A percentile compares a stretch with the other conserved stretches of the same genome.
phyloP scores from a whole-genome alignment of 2,888 invertebrate species.

The Melanostoma scalare region DNA sequence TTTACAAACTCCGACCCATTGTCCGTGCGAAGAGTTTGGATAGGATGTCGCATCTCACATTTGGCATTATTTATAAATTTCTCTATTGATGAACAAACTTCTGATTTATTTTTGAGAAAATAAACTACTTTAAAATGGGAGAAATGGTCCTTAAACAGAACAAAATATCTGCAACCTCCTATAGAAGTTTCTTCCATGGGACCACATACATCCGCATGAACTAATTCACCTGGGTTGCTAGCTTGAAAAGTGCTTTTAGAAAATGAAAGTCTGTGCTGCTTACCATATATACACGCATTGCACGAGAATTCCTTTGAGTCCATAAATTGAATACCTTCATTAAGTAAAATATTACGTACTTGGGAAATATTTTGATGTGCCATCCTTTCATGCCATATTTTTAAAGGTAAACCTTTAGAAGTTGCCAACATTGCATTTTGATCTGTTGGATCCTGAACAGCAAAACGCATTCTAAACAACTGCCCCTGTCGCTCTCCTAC shows the following conservation, averaged over 20 bases:
- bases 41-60: conserved; percentile 29
- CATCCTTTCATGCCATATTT: not conserved
- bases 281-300: conserved; percentile 11
- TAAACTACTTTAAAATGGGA: conserved; percentile 35
- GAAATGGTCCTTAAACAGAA: conserved; percentile 54
- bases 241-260: conserved; percentile 12
- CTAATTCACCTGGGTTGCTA: not conserved
- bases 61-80: not conserved
- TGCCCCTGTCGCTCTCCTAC: too few relatives aligned
- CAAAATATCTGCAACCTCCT: conserved; percentile 16
- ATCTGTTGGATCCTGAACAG: too few relatives aligned
- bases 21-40: conserved; percentile 22
- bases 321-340: not conserved
- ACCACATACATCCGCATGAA: not conserved
- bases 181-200: not conserved
- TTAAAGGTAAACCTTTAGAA: not conserved
- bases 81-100: conserved; percentile 12
- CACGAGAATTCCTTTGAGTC: conserved; percentile 19
- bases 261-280: conserved; percentile 8
- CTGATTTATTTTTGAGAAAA: conserved; percentile 12
- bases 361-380: not conserved
- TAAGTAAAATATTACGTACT: too few relatives aligned
- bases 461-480: too few relatives aligned
- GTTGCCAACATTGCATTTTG: too few relatives aligned
- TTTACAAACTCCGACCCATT: conserved; percentile 54